A percentile compares a stretch with the other conserved stretches of the same genome.
phyloP scores from a whole-genome alignment of 2,888 invertebrate species.

The Eulithis testata region DNA sequence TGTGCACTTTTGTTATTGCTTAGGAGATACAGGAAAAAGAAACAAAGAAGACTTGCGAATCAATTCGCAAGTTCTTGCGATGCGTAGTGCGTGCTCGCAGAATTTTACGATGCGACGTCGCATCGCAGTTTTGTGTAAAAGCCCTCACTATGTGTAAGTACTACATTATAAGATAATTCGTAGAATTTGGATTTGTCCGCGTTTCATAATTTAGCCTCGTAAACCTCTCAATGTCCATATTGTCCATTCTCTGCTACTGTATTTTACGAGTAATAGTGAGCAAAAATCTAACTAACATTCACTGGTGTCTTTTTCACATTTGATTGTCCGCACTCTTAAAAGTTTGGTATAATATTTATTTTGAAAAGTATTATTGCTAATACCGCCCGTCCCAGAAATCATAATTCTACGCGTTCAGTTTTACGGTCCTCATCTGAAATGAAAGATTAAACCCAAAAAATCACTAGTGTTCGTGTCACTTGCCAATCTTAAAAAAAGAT shows the following conservation, averaged over 20 bases:
- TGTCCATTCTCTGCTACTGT: conserved; percentile 9
- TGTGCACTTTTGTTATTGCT: too few relatives aligned
- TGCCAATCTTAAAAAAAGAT: conserved; percentile 7
- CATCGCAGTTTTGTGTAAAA: too few relatives aligned
- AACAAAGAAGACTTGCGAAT: too few relatives aligned
- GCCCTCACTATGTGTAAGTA: background rate
- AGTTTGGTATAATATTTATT: conserved; percentile 38
- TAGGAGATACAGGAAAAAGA: too few relatives aligned
- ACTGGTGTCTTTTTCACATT: conserved; percentile 29
- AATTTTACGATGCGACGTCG: too few relatives aligned
- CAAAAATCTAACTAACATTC: conserved; percentile 28
- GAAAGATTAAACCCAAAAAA: conserved; percentile 10
- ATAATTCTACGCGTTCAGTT: conserved; percentile 30
- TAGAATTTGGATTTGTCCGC: background rate
- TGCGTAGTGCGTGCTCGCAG: too few relatives aligned
- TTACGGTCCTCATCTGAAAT: conserved; percentile 31
- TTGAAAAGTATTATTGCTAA: conserved; percentile 30
- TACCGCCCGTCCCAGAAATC: conserved; percentile 31
- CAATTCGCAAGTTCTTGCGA: too few relatives aligned
- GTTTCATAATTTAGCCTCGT: background rate
- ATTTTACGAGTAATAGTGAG: conserved; percentile 13
- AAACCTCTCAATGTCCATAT: conserved; percentile 17
- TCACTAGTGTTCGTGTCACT: conserved; percentile 14
- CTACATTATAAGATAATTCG: background rate
- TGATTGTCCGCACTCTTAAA: conserved; percentile 23